phyloP scores from a whole-genome alignment of 2,888 invertebrate species.

The Formica aserva region DNA sequence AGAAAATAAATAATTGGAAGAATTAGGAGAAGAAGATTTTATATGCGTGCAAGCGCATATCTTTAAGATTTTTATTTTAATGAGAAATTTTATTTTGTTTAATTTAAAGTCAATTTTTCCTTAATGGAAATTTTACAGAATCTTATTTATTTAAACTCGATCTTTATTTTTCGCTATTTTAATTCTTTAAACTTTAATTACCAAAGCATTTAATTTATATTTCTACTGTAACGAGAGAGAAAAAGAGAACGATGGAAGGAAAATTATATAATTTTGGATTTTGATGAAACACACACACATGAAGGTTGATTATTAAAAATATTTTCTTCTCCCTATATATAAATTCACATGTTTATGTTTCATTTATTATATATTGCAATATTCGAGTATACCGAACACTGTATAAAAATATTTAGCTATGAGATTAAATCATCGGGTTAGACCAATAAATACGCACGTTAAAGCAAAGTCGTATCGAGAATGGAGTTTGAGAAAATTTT shows the following conservation, averaged over 20 bases:
- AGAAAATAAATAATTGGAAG: not conserved
- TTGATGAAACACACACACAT: not conserved
- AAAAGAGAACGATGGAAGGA: not conserved
- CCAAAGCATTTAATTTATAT: not conserved
- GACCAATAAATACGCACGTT: not conserved
- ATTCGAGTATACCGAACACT: not conserved
- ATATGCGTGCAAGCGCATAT: not conserved
- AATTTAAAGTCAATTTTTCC: not conserved
- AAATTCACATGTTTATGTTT: not conserved
- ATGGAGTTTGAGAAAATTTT: not conserved
- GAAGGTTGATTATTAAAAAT: not conserved
- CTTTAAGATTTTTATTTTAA: constrained; percentile 1
- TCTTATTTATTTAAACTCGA: not conserved
- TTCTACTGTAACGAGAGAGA: not conserved
- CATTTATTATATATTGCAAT: not conserved
- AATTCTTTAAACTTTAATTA: not conserved
- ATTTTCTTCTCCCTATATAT: not conserved
- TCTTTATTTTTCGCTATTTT: not conserved
- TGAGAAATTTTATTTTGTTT: not conserved
- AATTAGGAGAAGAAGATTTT: not conserved
- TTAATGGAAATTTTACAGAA: not conserved
- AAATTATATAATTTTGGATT: not conserved
- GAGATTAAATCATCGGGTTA: not conserved
- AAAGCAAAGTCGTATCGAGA: not conserved
- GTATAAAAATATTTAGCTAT: not conserved